Base-by-base conservation (phyloP, 2,797 vertebrate species). In the Lycodopsis pacificus region DNA sequence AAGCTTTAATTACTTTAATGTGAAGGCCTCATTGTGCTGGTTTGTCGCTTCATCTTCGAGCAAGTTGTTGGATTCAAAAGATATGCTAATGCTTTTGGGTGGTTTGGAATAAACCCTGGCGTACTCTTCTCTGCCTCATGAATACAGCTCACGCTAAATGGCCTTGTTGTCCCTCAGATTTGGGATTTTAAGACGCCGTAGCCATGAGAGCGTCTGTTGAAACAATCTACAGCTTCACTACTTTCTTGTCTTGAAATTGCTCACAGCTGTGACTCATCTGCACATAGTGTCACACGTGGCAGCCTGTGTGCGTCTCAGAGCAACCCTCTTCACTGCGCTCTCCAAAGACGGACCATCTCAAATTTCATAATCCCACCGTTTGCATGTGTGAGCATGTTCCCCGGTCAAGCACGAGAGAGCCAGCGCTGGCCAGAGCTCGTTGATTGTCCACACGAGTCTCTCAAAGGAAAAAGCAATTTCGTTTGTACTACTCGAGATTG, bases 311-410 rank as follows among this genome's bases (percentile, higher is more conserved):
- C 59, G 54, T 44, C 84, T 77, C 76, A 77, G 8, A 79, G 57
- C 56, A 5, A 42, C 7, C 71, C 82, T 84, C 85, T 87, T 76
- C 61, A 75, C 25, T 12, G n/a, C 6, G 59, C 32, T 84, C 84
- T 83, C 84, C 72, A 75, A 62, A 83, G 65, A 74, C n/a, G 4
- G 20, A 82, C 81, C 82, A 20, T 80, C 80, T 87, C 72, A 82
- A 71, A 85, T 83, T 78, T 84, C 51, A 72, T 92, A 92, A 93
- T 92, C 88, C 88, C 58, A n/a, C 73, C 83, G 77, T 83, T 79
- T 81, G 85, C 81, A 93, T 92, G 91, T 92, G 46, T 63, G 85
- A 88, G 83, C 91, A 92, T 87, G 85, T 64, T 71, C 42, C 44
- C 69, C 2, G 9, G 40, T 67, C 54, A 46, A 74, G 54, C 58